phyloP scores from a whole-genome alignment of 2,888 invertebrate genomes.

The Drosophila colorata region DNA sequence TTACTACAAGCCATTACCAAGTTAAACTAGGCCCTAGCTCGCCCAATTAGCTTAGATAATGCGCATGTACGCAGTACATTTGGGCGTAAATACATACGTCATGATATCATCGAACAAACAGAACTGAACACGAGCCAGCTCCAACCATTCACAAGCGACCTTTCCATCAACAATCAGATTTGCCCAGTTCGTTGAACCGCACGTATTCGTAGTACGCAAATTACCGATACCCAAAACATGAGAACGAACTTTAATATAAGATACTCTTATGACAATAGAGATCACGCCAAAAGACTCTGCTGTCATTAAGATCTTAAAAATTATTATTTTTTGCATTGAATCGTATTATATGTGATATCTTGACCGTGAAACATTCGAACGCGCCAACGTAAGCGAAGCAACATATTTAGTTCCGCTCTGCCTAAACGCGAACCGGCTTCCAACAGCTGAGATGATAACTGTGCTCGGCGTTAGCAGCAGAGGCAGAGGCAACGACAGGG shows the following conservation, averaged over 20 bases:
- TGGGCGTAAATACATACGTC: conserved; percentile 27
- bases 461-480: conserved; percentile 2
- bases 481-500: conserved; percentile 10
- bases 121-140: conserved; percentile 19
- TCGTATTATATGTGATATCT: conserved; percentile 60
- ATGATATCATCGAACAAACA: conserved; percentile 49
- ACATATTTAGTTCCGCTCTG: conserved; percentile 72
- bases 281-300: conserved; percentile 44
- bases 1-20: conserved; percentile 55
- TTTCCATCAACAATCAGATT: conserved; percentile 47
- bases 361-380: conserved; percentile 72
- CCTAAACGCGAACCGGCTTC: conserved; percentile 58
- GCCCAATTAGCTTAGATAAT: conserved; percentile 63
- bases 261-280: conserved; percentile 26
- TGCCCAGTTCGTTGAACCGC: conserved; percentile 68
- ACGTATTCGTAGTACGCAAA: conserved; percentile 68
- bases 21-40: conserved; percentile 39
- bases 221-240: conserved; percentile 69
- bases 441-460: conserved; percentile 45
- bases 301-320: conserved; percentile 54
- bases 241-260: conserved; percentile 52
- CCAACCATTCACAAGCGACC: conserved; percentile 58
- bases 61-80: conserved; percentile 19
- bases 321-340: conserved; percentile 75
- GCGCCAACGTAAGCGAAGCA: conserved; percentile 69